These are phyloP conservation scores for Furcifer pardalis DNA, from an alignment of 2,797 vertebrate genomes.

Conservation along the genomic window DNA sequence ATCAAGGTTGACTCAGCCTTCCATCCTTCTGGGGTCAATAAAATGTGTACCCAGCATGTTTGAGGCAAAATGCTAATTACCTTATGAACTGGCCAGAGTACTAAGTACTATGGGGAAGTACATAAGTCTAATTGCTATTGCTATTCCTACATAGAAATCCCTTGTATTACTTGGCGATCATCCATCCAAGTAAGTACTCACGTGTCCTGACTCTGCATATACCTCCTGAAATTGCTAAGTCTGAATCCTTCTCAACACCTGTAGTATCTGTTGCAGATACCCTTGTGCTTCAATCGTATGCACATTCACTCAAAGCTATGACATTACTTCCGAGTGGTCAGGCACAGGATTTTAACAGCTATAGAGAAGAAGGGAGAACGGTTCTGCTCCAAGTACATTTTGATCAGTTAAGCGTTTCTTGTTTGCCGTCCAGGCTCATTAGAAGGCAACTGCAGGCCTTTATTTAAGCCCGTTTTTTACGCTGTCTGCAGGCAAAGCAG, in stretches of 20 bases:
- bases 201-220: too few species aligned
- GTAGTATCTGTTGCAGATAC: neutral
- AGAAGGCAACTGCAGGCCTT: conserved; percentile 12
- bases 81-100: too few species aligned
- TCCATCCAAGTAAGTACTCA: too few species aligned
- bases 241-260: too few species aligned
- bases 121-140: too few species aligned
- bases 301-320: neutral
- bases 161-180: too few species aligned
- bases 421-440: conserved; percentile 17
- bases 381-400: conserved; percentile 2
- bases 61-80: too few species aligned
- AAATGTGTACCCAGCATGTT: too few species aligned
- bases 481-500: neutral
- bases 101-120: too few species aligned
- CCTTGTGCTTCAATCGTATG: neutral
- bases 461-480: neutral
- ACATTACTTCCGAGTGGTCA: neutral
- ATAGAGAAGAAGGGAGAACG: neutral
- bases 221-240: too few species aligned
- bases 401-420: conserved; percentile 7
- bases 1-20: too few species aligned
- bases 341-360: neutral
- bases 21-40: too few species aligned
- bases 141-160: neutral